Conservation (phyloP, 1,140 invertebrate species). For the Euura saliciscinereae region DNA sequence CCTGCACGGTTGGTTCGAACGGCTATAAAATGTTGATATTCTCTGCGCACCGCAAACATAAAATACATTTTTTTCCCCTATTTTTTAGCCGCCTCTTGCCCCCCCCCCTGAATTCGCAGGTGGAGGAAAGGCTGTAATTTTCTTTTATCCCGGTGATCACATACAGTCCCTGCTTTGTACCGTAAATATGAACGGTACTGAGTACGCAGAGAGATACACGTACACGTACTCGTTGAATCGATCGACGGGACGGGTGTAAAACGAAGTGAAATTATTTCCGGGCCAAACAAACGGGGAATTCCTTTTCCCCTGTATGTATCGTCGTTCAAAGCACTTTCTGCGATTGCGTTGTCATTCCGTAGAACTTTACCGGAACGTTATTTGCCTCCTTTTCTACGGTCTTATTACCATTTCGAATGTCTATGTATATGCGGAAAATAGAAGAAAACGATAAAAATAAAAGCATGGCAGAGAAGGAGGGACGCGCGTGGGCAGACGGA, state of each 20-base stretch:
- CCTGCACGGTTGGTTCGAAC: neutral
- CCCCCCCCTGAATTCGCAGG: neutral
- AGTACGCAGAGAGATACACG: too few species aligned
- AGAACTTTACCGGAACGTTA: neutral
- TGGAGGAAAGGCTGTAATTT: neutral
- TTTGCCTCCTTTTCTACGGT: neutral
- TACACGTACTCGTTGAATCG: too few species aligned
- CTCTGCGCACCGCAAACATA: slow-evolving; percentile 4
- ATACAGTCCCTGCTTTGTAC: neutral
- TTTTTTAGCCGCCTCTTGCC: neutral
- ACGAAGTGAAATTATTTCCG: neutral
- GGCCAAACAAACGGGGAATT: too few species aligned
- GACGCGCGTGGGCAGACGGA: neutral
- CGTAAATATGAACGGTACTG: too few species aligned
- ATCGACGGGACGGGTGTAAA: too few species aligned
- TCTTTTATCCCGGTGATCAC: neutral
- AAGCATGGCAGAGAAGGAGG: neutral
- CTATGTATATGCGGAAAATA: neutral
- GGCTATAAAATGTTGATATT: slow-evolving; percentile 4
- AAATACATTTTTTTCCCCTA: neutral
- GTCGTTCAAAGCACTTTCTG: neutral
- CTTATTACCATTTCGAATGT: neutral
- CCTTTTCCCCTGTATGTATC: neutral
- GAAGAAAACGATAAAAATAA: neutral
- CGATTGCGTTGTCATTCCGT: neutral